Evolutionary conservation across 1,140 invertebrate species (phyloP).

Genomic region (Yoshiicerus persimilis): DNA sequence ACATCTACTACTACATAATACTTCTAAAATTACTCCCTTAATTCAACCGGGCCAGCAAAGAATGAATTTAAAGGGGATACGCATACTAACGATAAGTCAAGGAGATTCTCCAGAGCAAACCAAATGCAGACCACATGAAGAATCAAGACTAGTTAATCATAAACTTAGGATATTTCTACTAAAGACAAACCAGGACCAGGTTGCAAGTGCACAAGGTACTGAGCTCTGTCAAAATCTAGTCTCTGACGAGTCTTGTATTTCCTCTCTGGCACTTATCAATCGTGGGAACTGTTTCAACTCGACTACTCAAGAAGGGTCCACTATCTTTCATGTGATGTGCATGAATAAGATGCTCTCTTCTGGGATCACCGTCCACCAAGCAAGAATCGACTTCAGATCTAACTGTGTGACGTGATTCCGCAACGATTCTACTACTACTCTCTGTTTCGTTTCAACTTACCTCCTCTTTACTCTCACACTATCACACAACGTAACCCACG

Average conservation of each 20-base stretch:
- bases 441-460: background rate
- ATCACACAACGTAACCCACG: background rate
- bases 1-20: too few species aligned
- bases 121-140: background rate
- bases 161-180: background rate
- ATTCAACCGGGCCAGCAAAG: background rate
- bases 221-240: background rate
- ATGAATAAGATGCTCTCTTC: background rate
- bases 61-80: background rate
- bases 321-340: background rate
- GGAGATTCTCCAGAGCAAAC: background rate
- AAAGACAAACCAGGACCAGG: background rate
- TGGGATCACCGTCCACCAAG: background rate
- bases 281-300: constrained; percentile 20
- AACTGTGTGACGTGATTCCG: constrained; percentile 1
- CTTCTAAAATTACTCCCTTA: too few species aligned
- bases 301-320: constrained; percentile 16
- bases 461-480: too few species aligned
- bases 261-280: constrained; percentile 24
- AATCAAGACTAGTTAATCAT: background rate
- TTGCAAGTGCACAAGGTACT: constrained; percentile 10
- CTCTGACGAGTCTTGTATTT: constrained; percentile 5
- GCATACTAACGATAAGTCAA: background rate
- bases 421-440: background rate
- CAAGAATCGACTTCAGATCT: constrained; percentile 13